A percentile compares a stretch with the other conserved stretches of the same genome.
These are phyloP conservation scores for Chaitophorus viminalis DNA, from an alignment of 2,888 invertebrate species.

Conservation along the genomic window DNA sequence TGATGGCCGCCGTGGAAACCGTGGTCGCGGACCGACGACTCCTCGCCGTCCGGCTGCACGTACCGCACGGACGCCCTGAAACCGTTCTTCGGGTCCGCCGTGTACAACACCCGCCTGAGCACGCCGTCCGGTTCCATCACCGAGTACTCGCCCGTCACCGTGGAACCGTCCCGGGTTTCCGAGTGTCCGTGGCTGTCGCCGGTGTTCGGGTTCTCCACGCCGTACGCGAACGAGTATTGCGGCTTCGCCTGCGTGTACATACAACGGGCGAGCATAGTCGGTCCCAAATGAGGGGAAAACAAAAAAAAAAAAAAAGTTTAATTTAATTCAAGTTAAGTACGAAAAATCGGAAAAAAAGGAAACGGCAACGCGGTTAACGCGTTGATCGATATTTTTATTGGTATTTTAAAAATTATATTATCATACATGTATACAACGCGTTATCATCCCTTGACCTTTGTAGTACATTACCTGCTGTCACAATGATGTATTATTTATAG, in stretches of 20 bases:
- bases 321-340: too few relatives aligned
- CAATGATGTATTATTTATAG: too few relatives aligned
- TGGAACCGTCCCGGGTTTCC: slow-evolving; percentile 78
- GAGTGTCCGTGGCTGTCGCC: slow-evolving; percentile 80
- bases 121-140: slow-evolving; percentile 81
- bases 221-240: slow-evolving; percentile 80
- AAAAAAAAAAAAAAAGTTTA: neutral
- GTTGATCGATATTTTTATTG: too few relatives aligned
- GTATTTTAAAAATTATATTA: too few relatives aligned
- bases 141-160: slow-evolving; percentile 78
- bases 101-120: slow-evolving; percentile 78
- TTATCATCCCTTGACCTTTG: too few relatives aligned
- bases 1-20: neutral
- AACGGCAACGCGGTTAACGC: too few relatives aligned
- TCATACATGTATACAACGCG: too few relatives aligned
- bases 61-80: slow-evolving; percentile 72
- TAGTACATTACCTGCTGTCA: too few relatives aligned
- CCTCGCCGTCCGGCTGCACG: slow-evolving; percentile 68
- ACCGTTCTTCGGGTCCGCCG: slow-evolving; percentile 78
- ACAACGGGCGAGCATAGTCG: too few relatives aligned
- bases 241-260: slow-evolving; percentile 73
- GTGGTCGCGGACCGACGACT: neutral
- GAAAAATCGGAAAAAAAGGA: too few relatives aligned
- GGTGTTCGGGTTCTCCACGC: slow-evolving; percentile 78
- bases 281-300: neutral